A percentile compares a stretch with the other conserved stretches of the same genome.
phyloP scores from a whole-genome alignment of 2,113 vertebrate genomes.

The Macrotis lagotis region DNA sequence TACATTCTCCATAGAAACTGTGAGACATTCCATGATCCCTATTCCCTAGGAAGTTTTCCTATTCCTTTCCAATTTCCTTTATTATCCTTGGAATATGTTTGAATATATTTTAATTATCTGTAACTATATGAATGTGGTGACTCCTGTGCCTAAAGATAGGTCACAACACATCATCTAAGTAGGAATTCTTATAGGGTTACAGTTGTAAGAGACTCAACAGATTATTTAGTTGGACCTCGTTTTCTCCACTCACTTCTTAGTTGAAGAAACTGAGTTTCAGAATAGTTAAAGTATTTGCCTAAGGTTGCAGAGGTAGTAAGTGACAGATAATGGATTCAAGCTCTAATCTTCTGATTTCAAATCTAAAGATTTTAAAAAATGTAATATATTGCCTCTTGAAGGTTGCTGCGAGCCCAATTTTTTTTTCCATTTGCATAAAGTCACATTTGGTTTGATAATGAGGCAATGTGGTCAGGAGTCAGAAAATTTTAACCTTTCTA shows the following conservation, averaged over 20 bases:
- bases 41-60: neutral
- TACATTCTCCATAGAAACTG: neutral
- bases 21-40: neutral
- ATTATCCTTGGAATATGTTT: neutral
- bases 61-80: neutral
- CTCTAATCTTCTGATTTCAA: neutral
- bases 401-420: neutral
- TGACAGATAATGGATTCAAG: neutral
- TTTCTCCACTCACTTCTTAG: neutral
- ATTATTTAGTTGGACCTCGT: neutral
- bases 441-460: neutral
- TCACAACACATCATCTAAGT: neutral
- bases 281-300: neutral
- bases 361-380: neutral
- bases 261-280: neutral
- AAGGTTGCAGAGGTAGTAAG: neutral
- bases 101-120: neutral
- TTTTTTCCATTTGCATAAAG: neutral
- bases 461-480: neutral
- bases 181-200: neutral
- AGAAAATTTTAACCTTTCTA: neutral
- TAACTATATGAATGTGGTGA: neutral
- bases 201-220: neutral
- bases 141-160: neutral
- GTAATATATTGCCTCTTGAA: neutral